Evolutionary conservation across 2,797 vertebrate genomes (phyloP).

Genomic region (Falco peregrinus): DNA sequence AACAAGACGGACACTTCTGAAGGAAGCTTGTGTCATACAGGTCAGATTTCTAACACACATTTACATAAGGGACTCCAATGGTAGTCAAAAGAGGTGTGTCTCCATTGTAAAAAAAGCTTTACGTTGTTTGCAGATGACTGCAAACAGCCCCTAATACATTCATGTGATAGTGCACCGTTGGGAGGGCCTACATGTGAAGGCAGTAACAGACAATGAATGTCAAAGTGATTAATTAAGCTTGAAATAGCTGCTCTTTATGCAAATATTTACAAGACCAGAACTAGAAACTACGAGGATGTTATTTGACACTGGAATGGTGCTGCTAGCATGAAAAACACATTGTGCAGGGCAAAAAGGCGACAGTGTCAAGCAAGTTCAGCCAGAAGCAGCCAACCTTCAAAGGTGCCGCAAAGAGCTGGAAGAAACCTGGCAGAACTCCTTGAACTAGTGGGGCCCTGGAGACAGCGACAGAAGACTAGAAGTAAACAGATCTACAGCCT

Average conservation of each 20-base stretch:
- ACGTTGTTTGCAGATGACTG: neutral
- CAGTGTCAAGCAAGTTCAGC: neutral
- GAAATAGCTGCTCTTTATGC: neutral
- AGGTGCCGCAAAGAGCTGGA: neutral
- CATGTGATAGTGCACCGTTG: neutral
- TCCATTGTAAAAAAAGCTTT: neutral
- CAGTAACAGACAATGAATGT: neutral
- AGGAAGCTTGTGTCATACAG: neutral
- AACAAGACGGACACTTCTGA: neutral
- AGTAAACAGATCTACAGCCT: slow-evolving; percentile 2
- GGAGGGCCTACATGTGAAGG: neutral
- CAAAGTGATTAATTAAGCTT: neutral
- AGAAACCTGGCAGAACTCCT: slow-evolving; percentile 53
- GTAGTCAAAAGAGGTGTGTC: neutral
- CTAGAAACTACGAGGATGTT: slow-evolving; percentile 7
- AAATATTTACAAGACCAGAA: slow-evolving; percentile 24
- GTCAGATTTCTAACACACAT: neutral
- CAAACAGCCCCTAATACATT: neutral
- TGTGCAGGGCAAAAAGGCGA: neutral
- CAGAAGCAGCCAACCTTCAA: slow-evolving; percentile 40
- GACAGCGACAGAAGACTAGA: neutral
- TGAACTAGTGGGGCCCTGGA: neutral
- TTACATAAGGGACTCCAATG: neutral
- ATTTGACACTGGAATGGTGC: neutral
- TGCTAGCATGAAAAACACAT: neutral